A percentile compares a stretch with the other conserved stretches of the same genome.
Conservation (phyloP, 2,888 invertebrate genomes). For the Drosophila rellima region DNA sequence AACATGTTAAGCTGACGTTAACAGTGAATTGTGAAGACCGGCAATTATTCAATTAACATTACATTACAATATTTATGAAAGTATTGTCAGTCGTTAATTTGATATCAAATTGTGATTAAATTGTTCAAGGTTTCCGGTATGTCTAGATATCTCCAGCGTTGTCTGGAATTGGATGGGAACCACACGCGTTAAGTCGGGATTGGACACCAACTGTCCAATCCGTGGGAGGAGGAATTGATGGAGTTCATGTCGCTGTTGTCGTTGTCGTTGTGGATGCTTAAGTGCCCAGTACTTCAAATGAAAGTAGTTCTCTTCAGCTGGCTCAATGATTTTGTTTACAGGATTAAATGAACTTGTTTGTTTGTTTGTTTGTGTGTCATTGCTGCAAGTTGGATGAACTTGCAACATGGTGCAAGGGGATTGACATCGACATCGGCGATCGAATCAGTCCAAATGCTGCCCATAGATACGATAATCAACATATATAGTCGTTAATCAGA, state of each 20-base stretch:
- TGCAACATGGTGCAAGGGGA: conserved; percentile 29
- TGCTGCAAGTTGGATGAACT: conserved; percentile 39
- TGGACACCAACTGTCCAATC: conserved; percentile 13
- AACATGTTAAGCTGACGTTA: neutral
- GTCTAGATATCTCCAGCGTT: conserved; percentile 28
- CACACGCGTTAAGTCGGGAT: neutral
- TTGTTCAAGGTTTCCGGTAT: neutral
- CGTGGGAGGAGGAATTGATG: conserved; percentile 20
- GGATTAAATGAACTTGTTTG: conserved; percentile 52
- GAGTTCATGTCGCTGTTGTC: conserved; percentile 7
- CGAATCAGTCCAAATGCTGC: conserved; percentile 7
- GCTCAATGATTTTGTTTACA: conserved; percentile 69
- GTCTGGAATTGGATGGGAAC: conserved; percentile 9
- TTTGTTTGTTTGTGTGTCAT: conserved; percentile 26
- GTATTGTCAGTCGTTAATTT: no score
- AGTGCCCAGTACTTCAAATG: conserved; percentile 54
- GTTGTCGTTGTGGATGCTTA: conserved; percentile 28
- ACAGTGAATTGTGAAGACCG: neutral
- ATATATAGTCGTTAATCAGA: neutral
- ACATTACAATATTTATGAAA: no score
- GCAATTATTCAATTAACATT: neutral
- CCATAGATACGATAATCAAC: neutral
- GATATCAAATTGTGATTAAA: neutral
- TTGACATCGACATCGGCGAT: conserved; percentile 18
- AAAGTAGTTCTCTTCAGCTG: conserved; percentile 29